Conservation (phyloP, 2,888 invertebrate species). For the Norana najaformis region DNA sequence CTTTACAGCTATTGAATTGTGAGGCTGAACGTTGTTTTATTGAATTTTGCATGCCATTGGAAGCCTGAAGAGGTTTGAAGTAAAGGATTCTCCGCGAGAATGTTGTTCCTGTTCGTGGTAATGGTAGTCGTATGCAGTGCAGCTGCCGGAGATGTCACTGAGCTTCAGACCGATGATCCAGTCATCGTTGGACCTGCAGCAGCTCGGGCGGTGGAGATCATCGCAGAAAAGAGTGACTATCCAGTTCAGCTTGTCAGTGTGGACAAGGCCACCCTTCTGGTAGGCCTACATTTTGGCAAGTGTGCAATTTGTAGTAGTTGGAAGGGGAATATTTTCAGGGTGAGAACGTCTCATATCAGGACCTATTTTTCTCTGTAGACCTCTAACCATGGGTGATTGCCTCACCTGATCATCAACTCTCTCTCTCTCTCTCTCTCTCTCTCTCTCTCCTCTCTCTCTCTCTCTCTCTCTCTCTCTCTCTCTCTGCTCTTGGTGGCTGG, state of each 20-base stretch:
- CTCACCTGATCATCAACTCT: no score
- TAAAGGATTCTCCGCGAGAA: neutral
- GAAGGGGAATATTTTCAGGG: neutral
- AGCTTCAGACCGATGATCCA: neutral
- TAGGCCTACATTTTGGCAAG: neutral
- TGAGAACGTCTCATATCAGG: no score
- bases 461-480: no score
- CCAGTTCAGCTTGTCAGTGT: neutral
- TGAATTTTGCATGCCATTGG: no score
- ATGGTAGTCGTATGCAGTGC: neutral
- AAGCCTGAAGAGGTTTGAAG: no score
- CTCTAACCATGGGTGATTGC: no score
- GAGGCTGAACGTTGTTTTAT: neutral
- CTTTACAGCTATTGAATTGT: neutral
- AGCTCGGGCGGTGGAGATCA: accelerated
- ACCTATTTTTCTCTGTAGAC: neutral
- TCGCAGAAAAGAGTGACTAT: neutral
- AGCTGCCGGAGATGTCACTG: neutral
- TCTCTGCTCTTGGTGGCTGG: no score
- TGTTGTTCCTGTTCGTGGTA: neutral
- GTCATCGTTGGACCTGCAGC: neutral
- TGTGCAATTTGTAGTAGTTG: neutral
- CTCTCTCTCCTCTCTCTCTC: no score
- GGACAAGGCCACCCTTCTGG: neutral
- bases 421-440: no score